Evolutionary conservation across 2,113 vertebrate species (phyloP).

Genomic region (Chaenocephalus aceratus): DNA sequence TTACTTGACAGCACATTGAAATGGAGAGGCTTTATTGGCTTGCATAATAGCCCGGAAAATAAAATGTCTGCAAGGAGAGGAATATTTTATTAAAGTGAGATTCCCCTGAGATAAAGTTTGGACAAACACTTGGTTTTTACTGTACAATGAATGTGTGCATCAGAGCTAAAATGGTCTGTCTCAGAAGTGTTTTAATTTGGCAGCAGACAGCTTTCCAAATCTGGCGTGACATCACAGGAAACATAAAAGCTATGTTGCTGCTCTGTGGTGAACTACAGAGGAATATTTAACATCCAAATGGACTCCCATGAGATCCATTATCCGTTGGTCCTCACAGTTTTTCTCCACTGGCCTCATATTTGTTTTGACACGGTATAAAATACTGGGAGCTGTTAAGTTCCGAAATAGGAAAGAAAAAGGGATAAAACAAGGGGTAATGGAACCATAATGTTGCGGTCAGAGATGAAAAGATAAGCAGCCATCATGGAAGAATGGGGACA

Average conservation of each 20-base stretch:
- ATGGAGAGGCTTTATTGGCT: slow-evolving; percentile 39
- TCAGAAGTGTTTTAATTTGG: slow-evolving; percentile 19
- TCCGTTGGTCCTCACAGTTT: slow-evolving; percentile 15
- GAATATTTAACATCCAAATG: slow-evolving; percentile 34
- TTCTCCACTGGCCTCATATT: slow-evolving; percentile 4
- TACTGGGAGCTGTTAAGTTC: not conserved
- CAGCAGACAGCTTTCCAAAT: slow-evolving; percentile 1
- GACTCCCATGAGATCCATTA: slow-evolving; percentile 11
- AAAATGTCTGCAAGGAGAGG: slow-evolving; percentile 25
- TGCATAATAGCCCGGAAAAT: slow-evolving; percentile 54
- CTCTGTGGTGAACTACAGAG: slow-evolving; percentile 25
- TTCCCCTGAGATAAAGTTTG: slow-evolving; percentile 31
- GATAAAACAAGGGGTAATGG: slow-evolving; percentile 18
- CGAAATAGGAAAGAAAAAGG: not conserved
- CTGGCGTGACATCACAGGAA: slow-evolving; percentile 12
- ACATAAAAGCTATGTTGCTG: slow-evolving; percentile 5
- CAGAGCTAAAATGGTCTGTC: slow-evolving; percentile 23
- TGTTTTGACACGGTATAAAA: slow-evolving; percentile 14
- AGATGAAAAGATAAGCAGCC: slow-evolving; percentile 32
- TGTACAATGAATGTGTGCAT: slow-evolving; percentile 31
- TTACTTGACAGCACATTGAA: slow-evolving; percentile 28
- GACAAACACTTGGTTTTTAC: slow-evolving; percentile 36
- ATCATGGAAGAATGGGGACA: not conserved
- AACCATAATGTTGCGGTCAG: slow-evolving; percentile 14
- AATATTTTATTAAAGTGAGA: slow-evolving; percentile 37